Percentiles rank a stretch among this genome's conserved stretches.
phyloP scores from a whole-genome alignment of 2,113 vertebrate genomes.

The Climacteris rufus region DNA sequence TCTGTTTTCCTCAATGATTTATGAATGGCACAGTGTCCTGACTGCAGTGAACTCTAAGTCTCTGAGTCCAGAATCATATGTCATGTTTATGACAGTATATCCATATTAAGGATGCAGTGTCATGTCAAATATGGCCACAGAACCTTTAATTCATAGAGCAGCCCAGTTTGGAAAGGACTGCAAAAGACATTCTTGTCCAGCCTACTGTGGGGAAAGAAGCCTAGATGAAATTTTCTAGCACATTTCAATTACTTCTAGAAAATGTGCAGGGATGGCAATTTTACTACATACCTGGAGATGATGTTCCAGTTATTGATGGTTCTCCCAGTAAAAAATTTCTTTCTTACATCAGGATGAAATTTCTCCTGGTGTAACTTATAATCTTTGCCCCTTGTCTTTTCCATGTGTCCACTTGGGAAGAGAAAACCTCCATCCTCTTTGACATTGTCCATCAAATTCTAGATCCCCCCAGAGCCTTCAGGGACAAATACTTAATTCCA shows the following conservation, averaged over 20 bases:
- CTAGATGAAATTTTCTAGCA: neutral
- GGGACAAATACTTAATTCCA: neutral
- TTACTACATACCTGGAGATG: too few species aligned
- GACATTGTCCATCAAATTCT: neutral
- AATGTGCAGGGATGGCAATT: neutral
- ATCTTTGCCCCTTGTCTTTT: neutral
- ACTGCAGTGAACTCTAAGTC: neutral
- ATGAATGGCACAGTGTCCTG: neutral
- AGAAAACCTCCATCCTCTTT: neutral
- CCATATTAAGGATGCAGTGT: neutral
- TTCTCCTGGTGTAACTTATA: accelerated
- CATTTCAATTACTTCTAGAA: neutral
- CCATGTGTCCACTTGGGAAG: neutral
- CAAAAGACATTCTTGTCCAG: neutral
- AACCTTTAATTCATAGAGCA: neutral
- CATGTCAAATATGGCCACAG: neutral
- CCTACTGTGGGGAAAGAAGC: accelerated
- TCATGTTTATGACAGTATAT: neutral
- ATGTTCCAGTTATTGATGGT: neutral
- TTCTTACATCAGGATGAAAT: neutral
- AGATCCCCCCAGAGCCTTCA: accelerated
- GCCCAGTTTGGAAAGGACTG: accelerated
- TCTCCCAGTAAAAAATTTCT: neutral
- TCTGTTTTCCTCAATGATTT: neutral
- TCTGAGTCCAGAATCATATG: neutral